Base-by-base conservation (phyloP, 2,888 invertebrate species). In the Drosophila kuntzei region DNA sequence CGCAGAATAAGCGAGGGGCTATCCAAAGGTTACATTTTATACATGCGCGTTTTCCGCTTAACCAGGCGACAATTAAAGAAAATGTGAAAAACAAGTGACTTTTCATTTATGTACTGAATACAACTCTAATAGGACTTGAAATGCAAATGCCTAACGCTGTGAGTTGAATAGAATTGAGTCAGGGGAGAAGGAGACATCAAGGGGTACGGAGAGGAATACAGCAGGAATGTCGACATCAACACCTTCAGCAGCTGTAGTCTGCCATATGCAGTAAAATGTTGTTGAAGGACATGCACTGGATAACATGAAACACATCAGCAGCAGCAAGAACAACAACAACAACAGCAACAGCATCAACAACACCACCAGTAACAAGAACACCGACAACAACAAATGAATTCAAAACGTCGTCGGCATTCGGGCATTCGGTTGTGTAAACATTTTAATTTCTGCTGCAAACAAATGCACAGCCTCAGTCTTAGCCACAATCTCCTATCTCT, bases 391-490 rank as follows among this genome's bases (percentile, higher is more conserved):
- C 65, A 55, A 62, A 73, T 87, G 85, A 84, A 87, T 83, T 63
- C 79, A 73, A 76, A 79, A 76, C 82, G 79, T 85, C 76, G 82
- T 72, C 68, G 75, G 88, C 88, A 85, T 80, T 79, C 62, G 59
- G 64, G 65, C 72, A 70, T 79, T 74, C 55, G 66, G 79, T 83
- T 85, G 84, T 85, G 88, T 88, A 85, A 85, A 85, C 85, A 85
- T 85, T 85, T 85, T 88, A 85, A 85, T 85, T 85, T 85, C 84
- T 69, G 71, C 76, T 74, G 84, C 87, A 79, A 84, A 87, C 87
- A 84, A 84, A 84, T 87, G 87, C 82, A 18, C 43, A 43, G 60
- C 29, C 22, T 47, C 22, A 32, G 54, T 55, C 54, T 43, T 34
- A 22, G 54, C 41, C 41, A 9, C 51, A 50, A 25, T 14, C n/a